Evolutionary conservation across 2,113 vertebrate genomes (phyloP), one percentile per base, ranked within the genome.

Genomic region (Etheostoma spectabile): DNA sequence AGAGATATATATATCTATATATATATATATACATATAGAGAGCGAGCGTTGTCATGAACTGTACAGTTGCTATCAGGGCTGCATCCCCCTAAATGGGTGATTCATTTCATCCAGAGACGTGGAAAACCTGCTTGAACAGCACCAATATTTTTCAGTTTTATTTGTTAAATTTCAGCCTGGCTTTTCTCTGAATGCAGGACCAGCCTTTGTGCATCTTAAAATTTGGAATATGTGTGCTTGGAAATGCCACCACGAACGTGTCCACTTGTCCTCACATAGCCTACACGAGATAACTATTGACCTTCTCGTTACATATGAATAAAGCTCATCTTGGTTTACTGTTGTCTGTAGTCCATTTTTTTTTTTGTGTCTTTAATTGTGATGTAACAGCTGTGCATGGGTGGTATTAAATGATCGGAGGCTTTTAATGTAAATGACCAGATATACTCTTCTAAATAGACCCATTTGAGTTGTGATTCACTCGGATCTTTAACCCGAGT

Each of bases 281-380:
- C 79, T 65, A 89, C 83, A 91, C 84, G 63, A 88, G 78, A 86
- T 88, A 93, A 91, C 86, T 84, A 89, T 87, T 88, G 89, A 93
- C 84, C 91, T 77, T 92, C 88, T 93, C 83, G 93, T 92, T 86
- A 92, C 85, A 91, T 92, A 92, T 92, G 66, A 96, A 95, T 95
- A 95, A 95, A 96, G 88, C 67, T 93, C 84, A 91, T 92, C 89
- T 94, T 95, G 90, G 93, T 92, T 95, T 92, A 92, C 69, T 59
- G 52, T 49, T 80, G 75, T 90, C 53, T 88, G 87, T 19, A 52
- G 63, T 89, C 69, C 38, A 42, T 38, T 35, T 77, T 86, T n/a
- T 63, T 30, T 49, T 59, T 5, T 52, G 33, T 33, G n/a, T 51
- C 6, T 68, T 42, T 4, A 42, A 42, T 42, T 11, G 16, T 30